Base-by-base conservation (phyloP, 2,113 vertebrate genomes). In the Alligator sinensis region DNA sequence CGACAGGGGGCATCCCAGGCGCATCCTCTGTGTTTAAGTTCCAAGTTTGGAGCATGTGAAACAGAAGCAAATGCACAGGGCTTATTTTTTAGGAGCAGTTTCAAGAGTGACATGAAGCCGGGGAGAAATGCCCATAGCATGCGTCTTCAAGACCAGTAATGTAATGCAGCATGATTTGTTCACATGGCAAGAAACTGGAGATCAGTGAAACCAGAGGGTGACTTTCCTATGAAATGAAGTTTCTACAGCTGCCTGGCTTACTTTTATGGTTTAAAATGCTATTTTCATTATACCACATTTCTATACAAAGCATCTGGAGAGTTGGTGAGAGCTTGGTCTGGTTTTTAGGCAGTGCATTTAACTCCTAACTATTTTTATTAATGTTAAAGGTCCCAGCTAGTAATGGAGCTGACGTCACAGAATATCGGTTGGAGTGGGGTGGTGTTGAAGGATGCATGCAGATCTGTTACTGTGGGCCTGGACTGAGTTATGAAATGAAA, bases 381-480 rank as follows among this genome's bases (percentile, higher is more conserved):
- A 62, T 89, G 92, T 93, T 77, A 55, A 96, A 99, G 99, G 95
- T 98, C 17, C 99, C 99, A 60, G 83, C 95, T 57, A 98, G 98
- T 96, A 99, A 99, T 1, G 99, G 99, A 80, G 98, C 99, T 22
- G 98, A 98, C 0, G 97, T 99, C 93, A 98, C 98, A 0, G 99
- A 99, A 95, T 99, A 98, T 94, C 98, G 99, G 5, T 91, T 99
- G 84, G 99, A 99, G 95, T 99, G 99, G 99, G 99, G 99, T 1
- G 98, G 98, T 5, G 98, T 99, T 59, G 99, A 99, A 96, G 99
- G 99, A 86, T 98, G 97, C 96, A 99, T 99, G 99, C 99, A 99
- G 97, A 96, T 98, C 84, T 99, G 98, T 89, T 99, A 99, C 87
- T 99, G 97, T 34, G 99, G 99, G 10, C 96, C 98, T 22, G 98